Evolutionary conservation across 2,113 vertebrate species (phyloP).

Genomic region (Pandion haliaetus): DNA sequence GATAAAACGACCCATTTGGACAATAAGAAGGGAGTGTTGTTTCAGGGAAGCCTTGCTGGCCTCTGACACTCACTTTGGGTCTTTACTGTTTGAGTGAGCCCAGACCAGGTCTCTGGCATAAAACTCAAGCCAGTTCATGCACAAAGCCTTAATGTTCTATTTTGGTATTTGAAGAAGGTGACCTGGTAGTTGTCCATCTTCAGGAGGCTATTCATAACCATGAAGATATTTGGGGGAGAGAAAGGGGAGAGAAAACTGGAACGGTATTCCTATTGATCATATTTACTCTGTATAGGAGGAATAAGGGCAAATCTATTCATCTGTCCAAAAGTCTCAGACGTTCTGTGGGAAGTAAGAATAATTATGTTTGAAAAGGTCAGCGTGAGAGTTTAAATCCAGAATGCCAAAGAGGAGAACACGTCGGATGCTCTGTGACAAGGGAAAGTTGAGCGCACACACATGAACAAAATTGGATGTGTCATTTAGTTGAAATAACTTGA

Average conservation of each 20-base stretch:
- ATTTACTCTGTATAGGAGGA: not conserved
- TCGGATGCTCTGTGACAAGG: not conserved
- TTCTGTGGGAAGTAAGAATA: not conserved
- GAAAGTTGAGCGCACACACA: not conserved
- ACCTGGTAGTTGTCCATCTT: too few relatives aligned
- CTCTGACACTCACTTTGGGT: not conserved
- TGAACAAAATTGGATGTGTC: not conserved
- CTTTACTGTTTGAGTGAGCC: not conserved
- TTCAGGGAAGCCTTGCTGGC: not conserved
- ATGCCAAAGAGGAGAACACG: not conserved
- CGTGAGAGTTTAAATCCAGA: not conserved
- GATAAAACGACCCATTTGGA: not conserved
- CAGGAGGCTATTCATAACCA: not conserved
- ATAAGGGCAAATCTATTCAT: not conserved
- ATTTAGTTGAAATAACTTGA: not conserved
- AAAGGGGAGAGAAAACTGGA: not conserved
- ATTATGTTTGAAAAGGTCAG: conserved; percentile 25
- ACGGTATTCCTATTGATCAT: not conserved
- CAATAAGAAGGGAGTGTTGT: not conserved
- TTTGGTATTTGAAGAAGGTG: not conserved
- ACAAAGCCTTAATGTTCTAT: not conserved
- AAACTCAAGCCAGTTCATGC: not conserved
- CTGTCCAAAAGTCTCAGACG: not conserved
- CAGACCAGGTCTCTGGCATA: not conserved
- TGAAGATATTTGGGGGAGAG: accelerated